Percentiles rank a stretch among this genome's conserved stretches.
Evolutionary conservation across 2,888 invertebrate species (phyloP).

Genomic region (Odontothrips loti): DNA sequence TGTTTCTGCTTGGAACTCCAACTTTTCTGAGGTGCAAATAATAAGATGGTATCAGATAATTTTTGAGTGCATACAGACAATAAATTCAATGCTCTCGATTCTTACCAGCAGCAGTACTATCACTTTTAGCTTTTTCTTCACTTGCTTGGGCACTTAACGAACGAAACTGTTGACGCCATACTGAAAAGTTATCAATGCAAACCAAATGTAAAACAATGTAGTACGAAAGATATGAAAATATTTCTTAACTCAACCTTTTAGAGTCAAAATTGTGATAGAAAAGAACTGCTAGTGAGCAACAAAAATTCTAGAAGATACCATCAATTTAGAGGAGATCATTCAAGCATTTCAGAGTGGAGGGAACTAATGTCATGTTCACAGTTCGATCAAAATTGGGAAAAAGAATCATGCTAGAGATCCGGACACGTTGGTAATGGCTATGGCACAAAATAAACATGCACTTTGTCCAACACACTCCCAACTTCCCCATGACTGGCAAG

Average conservation of each 20-base stretch:
- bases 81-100: neutral
- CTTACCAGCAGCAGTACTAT: neutral
- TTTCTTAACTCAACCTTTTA: too few species aligned
- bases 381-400: neutral
- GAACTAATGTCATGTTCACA: neutral
- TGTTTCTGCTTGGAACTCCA: constrained; percentile 96
- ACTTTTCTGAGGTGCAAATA: constrained; percentile 51
- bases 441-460: too few species aligned
- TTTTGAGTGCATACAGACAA: neutral
- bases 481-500: neutral
- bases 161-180: neutral
- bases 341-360: too few species aligned
- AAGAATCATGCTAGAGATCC: neutral
- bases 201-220: neutral
- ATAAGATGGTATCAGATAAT: neutral
- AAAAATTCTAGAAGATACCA: neutral
- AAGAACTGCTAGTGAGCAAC: neutral
- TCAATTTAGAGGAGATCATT: too few species aligned
- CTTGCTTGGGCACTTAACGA: constrained; percentile 3
- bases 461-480: too few species aligned
- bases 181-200: neutral
- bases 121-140: neutral
- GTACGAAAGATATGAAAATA: too few species aligned
- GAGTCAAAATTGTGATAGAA: too few species aligned
- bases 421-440: too few species aligned